Evolutionary conservation across 2,888 invertebrate genomes (phyloP).

Genomic region (Penaeus monodon): DNA sequence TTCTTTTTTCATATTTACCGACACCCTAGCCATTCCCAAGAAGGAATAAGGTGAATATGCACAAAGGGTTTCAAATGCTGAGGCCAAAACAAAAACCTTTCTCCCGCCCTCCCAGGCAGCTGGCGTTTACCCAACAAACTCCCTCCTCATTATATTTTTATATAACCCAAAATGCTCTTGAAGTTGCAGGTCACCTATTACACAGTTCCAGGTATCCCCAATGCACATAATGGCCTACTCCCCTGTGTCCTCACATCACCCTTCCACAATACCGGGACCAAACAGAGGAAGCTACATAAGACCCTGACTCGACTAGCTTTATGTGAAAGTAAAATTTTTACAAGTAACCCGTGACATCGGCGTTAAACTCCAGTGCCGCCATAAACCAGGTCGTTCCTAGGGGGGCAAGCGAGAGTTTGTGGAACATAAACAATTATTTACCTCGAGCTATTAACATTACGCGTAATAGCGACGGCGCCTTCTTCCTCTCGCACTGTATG

Average conservation of each 20-base stretch:
- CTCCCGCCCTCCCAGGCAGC: no score
- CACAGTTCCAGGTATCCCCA: no score
- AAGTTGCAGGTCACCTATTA: no score
- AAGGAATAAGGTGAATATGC: no score
- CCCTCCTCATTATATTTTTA: no score
- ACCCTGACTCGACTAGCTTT: conserved; percentile 34
- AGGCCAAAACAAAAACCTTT: no score
- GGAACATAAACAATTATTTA: conserved; percentile 49
- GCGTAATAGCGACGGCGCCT: conserved; percentile 18
- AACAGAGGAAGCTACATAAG: neutral
- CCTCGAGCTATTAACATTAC: conserved; percentile 41
- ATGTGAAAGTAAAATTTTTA: conserved; percentile 52
- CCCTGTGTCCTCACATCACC: neutral
- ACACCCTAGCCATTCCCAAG: no score
- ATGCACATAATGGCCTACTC: neutral
- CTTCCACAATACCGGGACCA: neutral
- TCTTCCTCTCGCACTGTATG: no score
- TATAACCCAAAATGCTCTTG: no score
- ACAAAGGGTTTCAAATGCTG: no score
- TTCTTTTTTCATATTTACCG: no score
- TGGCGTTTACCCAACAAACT: no score
- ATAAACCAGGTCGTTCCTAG: conserved; percentile 41
- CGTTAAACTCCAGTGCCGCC: conserved; percentile 46
- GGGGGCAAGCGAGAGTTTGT: conserved; percentile 37
- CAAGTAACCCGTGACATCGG: conserved; percentile 47